Evolutionary conservation across 2,113 vertebrate genomes (phyloP).

Genomic region (Porphyrio hochstetteri): DNA sequence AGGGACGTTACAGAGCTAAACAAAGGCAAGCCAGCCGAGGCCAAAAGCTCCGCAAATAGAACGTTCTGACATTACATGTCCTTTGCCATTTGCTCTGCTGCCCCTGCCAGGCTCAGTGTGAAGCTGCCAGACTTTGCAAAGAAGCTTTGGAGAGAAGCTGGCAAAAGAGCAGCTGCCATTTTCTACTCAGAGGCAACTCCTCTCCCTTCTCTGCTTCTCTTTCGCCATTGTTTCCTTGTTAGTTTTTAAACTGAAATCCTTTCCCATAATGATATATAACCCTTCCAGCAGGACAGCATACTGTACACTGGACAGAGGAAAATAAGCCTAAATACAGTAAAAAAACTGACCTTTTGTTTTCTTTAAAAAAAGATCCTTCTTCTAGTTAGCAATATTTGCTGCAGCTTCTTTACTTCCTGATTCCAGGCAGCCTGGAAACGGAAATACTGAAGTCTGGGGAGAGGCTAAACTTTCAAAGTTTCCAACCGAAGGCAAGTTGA

Average conservation of each 20-base stretch:
- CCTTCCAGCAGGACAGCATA: not conserved
- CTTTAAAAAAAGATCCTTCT: constrained; percentile 25
- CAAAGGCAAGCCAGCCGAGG: not conserved
- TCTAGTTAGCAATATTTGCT: constrained; percentile 48
- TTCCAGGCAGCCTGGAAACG: constrained; percentile 67
- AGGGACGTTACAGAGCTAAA: not conserved
- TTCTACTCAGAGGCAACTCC: not conserved
- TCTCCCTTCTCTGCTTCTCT: not conserved
- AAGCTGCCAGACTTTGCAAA: constrained; percentile 4
- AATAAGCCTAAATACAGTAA: not conserved
- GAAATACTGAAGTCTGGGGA: constrained; percentile 54
- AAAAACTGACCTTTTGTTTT: constrained; percentile 43
- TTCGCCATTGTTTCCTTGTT: not conserved
- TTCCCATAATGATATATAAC: not conserved
- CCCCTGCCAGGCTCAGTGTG: not conserved
- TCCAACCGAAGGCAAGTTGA: constrained; percentile 34
- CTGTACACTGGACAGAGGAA: not conserved
- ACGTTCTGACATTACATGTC: not conserved
- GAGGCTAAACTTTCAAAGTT: constrained; percentile 62
- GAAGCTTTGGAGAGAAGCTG: not conserved
- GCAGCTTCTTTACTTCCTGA: constrained; percentile 59
- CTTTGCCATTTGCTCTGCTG: constrained; percentile 15
- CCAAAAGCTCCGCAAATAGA: not conserved
- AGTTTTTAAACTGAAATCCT: constrained; percentile 10
- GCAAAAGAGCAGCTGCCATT: constrained; percentile 38